Evolutionary conservation across 2,113 vertebrate species (phyloP).

Genomic region (cat (Felis catus)): DNA sequence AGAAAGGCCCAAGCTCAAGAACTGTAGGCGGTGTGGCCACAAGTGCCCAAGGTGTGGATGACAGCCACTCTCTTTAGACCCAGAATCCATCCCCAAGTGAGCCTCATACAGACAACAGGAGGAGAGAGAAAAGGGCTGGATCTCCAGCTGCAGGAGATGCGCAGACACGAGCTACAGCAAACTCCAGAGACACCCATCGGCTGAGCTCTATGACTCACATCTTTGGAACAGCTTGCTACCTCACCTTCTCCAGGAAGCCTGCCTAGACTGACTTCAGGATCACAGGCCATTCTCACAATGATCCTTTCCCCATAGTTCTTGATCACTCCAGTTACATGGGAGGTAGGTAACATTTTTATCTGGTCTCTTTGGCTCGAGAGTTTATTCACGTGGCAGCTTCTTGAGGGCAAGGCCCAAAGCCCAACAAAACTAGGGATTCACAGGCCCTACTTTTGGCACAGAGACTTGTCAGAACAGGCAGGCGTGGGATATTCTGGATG

Average conservation of each 20-base stretch:
- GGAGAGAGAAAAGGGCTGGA: fast-evolving
- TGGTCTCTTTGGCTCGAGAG: not conserved
- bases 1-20: not conserved
- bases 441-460: not conserved
- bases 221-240: not conserved
- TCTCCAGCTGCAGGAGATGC: not conserved
- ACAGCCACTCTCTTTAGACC: not conserved
- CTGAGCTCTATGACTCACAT: fast-evolving
- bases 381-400: not conserved
- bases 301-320: not conserved
- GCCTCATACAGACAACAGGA: not conserved
- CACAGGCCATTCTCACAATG: not conserved
- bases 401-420: not conserved
- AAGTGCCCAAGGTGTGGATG: not conserved
- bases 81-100: not conserved
- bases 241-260: not conserved
- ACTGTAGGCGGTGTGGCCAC: not conserved
- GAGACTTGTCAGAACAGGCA: not conserved
- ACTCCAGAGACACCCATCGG: fast-evolving
- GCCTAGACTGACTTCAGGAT: not conserved
- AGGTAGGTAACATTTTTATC: not conserved
- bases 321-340: not conserved
- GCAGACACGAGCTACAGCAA: fast-evolving
- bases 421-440: not conserved
- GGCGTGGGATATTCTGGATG: not conserved